These are phyloP conservation scores for Sebastolobus alascanus DNA, from an alignment of 2,797 vertebrate species.

Conservation along the genomic window DNA sequence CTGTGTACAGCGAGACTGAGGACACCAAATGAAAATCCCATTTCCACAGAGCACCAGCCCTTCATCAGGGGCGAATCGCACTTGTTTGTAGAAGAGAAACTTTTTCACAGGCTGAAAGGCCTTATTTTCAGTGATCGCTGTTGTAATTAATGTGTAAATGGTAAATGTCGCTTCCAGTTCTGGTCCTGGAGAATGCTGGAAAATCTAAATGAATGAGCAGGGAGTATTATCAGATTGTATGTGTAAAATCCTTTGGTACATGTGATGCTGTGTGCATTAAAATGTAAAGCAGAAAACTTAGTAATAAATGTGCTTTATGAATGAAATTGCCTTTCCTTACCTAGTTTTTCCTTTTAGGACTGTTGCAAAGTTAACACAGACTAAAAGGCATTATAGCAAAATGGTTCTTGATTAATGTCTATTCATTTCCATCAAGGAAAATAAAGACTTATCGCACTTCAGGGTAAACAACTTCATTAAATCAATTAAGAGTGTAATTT, in stretches of 20 bases:
- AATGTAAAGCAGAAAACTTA: slow-evolving; percentile 10
- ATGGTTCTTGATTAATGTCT: slow-evolving; percentile 63
- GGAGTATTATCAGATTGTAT: slow-evolving; percentile 2
- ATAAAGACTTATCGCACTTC: slow-evolving; percentile 59
- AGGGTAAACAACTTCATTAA: slow-evolving; percentile 76
- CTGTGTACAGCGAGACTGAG: slow-evolving; percentile 65
- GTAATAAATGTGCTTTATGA: slow-evolving; percentile 3
- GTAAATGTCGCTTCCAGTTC: slow-evolving; percentile 30
- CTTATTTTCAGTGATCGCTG: slow-evolving; percentile 47
- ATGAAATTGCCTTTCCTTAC: not conserved
- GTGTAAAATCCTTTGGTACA: not conserved
- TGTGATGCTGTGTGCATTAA: not conserved
- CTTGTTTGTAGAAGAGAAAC: slow-evolving; percentile 56
- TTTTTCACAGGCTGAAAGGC: slow-evolving; percentile 42
- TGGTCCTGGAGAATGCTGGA: not conserved
- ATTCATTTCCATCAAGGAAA: slow-evolving; percentile 64
- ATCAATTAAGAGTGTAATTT: slow-evolving; percentile 71
- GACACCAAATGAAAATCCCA: slow-evolving; percentile 62
- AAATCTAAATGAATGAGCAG: slow-evolving; percentile 33
- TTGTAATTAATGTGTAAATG: slow-evolving; percentile 40
- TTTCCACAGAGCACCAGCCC: slow-evolving; percentile 57
- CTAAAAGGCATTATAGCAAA: slow-evolving; percentile 59
- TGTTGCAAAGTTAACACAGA: slow-evolving; percentile 36
- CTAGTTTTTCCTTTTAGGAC: slow-evolving; percentile 27
- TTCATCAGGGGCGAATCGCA: slow-evolving; percentile 51